phyloP scores from a whole-genome alignment of 2,888 invertebrate species.

The Melipona bicolor region DNA sequence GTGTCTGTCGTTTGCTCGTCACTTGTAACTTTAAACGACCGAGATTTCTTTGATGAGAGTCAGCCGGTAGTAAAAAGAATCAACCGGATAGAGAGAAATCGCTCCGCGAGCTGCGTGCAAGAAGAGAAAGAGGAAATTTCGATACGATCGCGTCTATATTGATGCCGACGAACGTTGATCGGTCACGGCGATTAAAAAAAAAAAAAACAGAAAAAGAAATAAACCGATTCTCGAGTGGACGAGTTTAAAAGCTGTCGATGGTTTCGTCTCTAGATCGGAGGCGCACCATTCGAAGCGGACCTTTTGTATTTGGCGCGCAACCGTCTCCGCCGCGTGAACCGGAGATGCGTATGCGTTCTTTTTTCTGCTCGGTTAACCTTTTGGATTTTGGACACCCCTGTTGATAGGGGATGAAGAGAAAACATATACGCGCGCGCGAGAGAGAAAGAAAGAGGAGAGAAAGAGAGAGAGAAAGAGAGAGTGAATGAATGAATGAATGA shows the following conservation, averaged over 20 bases:
- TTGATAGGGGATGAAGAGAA: not conserved
- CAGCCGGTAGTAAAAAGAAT: slow-evolving; percentile 14
- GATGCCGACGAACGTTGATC: not conserved
- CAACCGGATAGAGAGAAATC: not conserved
- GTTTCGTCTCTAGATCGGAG: not conserved
- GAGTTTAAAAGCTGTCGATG: slow-evolving; percentile 21
- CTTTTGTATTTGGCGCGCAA: slow-evolving; percentile 10
- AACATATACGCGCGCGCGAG: not conserved
- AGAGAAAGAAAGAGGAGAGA: slow-evolving; percentile 49
- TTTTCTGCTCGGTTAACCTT: slow-evolving; percentile 6
- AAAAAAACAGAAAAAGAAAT: not conserved
- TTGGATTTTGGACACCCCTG: not conserved
- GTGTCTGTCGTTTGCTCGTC: slow-evolving; percentile 52
- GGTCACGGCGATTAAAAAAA: not conserved
- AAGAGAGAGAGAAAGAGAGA: slow-evolving; percentile 50
- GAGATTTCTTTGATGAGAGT: slow-evolving; percentile 31
- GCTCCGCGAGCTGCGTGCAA: not conserved
- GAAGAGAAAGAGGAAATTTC: not conserved
- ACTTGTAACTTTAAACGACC: slow-evolving; percentile 28
- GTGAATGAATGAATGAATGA: not conserved
- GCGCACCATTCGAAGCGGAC: not conserved
- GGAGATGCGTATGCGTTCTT: not conserved
- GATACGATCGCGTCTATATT: not conserved
- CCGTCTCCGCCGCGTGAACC: slow-evolving; percentile 6
- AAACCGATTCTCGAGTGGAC: not conserved